Evolutionary conservation across 2,113 vertebrate genomes (phyloP).

Genomic region (Chitala chitala): DNA sequence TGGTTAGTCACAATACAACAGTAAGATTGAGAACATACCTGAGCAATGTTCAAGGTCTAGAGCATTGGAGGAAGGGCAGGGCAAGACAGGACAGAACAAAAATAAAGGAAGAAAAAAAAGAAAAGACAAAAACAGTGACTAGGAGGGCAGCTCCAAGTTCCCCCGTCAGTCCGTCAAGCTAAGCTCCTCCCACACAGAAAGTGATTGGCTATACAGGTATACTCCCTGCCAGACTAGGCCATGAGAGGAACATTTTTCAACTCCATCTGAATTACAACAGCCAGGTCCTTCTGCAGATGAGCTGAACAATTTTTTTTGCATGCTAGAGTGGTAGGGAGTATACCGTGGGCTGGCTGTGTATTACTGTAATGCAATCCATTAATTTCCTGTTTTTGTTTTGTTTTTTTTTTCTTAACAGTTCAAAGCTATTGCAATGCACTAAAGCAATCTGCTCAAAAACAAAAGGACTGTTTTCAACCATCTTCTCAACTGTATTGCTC

Average conservation of each 20-base stretch:
- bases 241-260: no score
- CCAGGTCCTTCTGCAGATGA: slow-evolving; percentile 6
- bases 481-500: not conserved
- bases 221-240: slow-evolving; percentile 32
- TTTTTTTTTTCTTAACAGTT: slow-evolving; percentile 52
- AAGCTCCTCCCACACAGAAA: slow-evolving; percentile 54
- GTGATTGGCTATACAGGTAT: slow-evolving; percentile 34
- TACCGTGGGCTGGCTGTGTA: slow-evolving; percentile 73
- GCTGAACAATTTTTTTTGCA: not conserved
- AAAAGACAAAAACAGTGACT: slow-evolving; percentile 90
- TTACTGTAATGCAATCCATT: slow-evolving; percentile 77
- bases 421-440: slow-evolving; percentile 60
- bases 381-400: not conserved
- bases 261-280: not conserved
- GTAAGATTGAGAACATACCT: slow-evolving; percentile 98
- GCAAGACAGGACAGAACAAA: slow-evolving; percentile 74
- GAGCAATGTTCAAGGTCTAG: slow-evolving; percentile 99
- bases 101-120: slow-evolving; percentile 79
- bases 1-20: slow-evolving; percentile 97
- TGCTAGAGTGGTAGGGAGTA: slow-evolving; percentile 68
- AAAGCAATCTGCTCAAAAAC: slow-evolving; percentile 46
- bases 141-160: slow-evolving; percentile 83
- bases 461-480: not conserved
- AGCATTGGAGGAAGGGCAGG: slow-evolving; percentile 85
- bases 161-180: slow-evolving; percentile 70